Evolutionary conservation across 2,113 vertebrate species (phyloP).

Genomic region (Festucalex cinctus): DNA sequence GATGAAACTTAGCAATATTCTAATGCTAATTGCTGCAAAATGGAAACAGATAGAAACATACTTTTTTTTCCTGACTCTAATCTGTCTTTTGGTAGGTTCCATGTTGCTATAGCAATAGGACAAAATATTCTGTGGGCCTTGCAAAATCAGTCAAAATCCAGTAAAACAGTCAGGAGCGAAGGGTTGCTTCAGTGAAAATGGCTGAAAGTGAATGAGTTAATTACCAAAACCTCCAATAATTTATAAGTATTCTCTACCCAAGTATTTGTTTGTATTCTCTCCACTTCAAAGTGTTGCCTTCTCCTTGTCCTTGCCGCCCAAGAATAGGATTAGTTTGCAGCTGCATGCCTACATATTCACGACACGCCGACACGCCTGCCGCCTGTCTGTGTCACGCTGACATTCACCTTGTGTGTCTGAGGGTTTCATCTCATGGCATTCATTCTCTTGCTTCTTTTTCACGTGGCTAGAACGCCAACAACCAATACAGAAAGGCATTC

Average conservation of each 20-base stretch:
- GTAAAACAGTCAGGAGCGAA: too few species aligned
- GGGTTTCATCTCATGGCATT: constrained; percentile 30
- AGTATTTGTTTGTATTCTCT: background rate
- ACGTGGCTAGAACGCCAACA: constrained; percentile 6
- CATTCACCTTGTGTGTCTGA: constrained; percentile 26
- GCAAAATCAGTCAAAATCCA: too few species aligned
- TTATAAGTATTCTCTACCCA: too few species aligned
- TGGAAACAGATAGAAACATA: too few species aligned
- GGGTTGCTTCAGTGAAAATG: too few species aligned
- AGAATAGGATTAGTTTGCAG: constrained; percentile 43
- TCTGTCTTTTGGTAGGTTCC: too few species aligned
- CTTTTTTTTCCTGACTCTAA: too few species aligned
- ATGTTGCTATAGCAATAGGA: too few species aligned
- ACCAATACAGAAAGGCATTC: constrained; percentile 3
- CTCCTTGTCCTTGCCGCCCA: constrained; percentile 9
- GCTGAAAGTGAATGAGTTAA: background rate
- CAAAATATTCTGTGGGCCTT: too few species aligned
- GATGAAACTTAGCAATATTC: too few species aligned
- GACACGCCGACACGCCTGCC: constrained; percentile 34
- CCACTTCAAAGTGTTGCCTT: constrained; percentile 7
- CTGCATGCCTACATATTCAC: constrained; percentile 52
- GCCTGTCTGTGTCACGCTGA: constrained; percentile 31
- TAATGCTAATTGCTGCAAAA: too few species aligned
- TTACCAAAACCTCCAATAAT: background rate
- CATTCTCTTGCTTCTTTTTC: constrained; percentile 7